These are phyloP conservation scores for Phaedon cochleariae DNA, from an alignment of 2,888 invertebrate species.

Conservation along the genomic window DNA sequence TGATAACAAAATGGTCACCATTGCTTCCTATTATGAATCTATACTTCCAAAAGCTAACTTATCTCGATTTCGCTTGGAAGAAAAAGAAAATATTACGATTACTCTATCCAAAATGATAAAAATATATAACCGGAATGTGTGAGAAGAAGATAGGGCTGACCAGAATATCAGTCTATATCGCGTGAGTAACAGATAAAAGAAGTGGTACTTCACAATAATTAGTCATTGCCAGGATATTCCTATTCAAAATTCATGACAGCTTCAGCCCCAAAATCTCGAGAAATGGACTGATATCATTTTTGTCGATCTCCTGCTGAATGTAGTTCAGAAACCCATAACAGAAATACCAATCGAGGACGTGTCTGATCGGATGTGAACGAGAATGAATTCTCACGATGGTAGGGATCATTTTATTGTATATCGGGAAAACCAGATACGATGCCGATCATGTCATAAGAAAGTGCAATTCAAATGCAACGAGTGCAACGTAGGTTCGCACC, in stretches of 20 bases:
- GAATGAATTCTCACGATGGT: no score
- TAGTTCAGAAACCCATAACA: neutral
- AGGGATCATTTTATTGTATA: constrained; percentile 18
- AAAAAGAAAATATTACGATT: constrained; percentile 23
- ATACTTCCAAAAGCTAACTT: constrained; percentile 2
- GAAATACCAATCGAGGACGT: neutral
- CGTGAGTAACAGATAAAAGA: constrained; percentile 45
- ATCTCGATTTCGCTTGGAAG: constrained; percentile 23
- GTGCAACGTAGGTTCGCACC: no score
- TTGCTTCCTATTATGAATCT: neutral
- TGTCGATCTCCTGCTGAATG: neutral
- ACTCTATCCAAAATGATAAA: constrained; percentile 33
- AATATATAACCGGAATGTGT: constrained; percentile 38
- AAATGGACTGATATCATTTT: no score
- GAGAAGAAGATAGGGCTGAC: no score
- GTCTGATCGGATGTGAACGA: neutral
- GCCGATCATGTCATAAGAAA: no score
- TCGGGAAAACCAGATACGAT: constrained; percentile 23
- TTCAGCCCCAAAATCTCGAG: constrained; percentile 30
- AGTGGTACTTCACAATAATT: constrained; percentile 48
- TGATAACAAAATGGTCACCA: constrained; percentile 30
- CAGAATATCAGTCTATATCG: no score
- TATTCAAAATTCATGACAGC: constrained; percentile 46
- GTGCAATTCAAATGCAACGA: constrained; percentile 4
- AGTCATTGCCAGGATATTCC: no score